Base-by-base conservation (phyloP, 2,797 vertebrate species). In the Spatula versicolor region DNA sequence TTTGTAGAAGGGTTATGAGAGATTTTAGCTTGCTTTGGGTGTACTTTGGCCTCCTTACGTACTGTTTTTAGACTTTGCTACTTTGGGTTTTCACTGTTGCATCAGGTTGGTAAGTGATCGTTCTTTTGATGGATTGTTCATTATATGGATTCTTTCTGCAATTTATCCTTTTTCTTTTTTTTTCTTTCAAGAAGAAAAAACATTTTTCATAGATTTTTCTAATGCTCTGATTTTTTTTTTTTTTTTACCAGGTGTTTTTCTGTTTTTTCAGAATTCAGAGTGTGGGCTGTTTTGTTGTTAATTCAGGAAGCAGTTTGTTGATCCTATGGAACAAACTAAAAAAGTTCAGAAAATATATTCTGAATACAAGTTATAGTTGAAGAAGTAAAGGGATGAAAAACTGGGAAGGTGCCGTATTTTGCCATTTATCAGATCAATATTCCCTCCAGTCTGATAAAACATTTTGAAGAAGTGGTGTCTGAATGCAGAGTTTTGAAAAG, bases 381-480 rank as follows among this genome's bases (percentile, higher is more conserved):
- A 56, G 20, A 67, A 89, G 30, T 56, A 50, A 82, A 79, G 72
- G 21, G 45, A 23, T 87, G 50, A 59, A 81, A 48, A 54, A 71
- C 73, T 73, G 81, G 67, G 23, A 79, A 64, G 63, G 43, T 75
- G 73, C 69, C 83, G 28, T 83, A 19, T 92, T 83, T 92, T 94
- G 73, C 75, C 18, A 3, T 72, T 85, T 87, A 60, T 25, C 16
- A 45, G 54, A 59, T 95, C 39, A 71, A 31, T 83, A 59, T 30
- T 73, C 35, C 25, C 22, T 80, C 30, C 6, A 2, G 67, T 54
- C 62, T 78, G 58, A 15, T 68, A 43, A 89, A 31, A 16, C 33
- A n/a, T 2, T 91, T 91, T 30, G 39, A 9, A 64, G 54, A 48
- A 31, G 13, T 43, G 37, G 30, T 50, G 31, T 62, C 11, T 91